Base-by-base conservation (phyloP, 2,113 vertebrate genomes). In the Pseudopipra pipra region DNA sequence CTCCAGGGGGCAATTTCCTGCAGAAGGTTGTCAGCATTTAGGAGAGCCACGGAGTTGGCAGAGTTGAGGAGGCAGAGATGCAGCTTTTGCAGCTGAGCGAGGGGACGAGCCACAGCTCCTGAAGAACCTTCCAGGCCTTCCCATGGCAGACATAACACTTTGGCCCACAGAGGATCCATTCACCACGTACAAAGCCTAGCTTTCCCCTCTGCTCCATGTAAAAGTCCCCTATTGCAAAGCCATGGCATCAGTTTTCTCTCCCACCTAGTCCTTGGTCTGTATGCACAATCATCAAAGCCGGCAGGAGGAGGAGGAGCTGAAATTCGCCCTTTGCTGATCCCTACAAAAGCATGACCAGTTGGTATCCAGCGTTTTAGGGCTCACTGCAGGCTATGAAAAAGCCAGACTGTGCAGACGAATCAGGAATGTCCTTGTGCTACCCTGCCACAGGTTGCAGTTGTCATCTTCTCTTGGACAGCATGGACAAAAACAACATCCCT, bases 181-280 rank as follows among this genome's bases (percentile, higher is more conserved):
- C 44, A 46, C 4, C 0, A 1, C 30, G 12, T 2, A 27, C 2
- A 31, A 71, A 62, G 1, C 39, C 54, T 31, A 35, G 3, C 12
- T 12, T 52, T 19, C 46, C 46, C 16, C 62, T 79, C 70, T 73
- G 56, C 21, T 16, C 18, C 7, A 3, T 2, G 5, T 0, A 35
- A 51, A 39, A 59, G 33, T 4, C 89, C 39, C 15, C 72, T 28
- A 8, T 4, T 24, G 35, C 74, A 56, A 62, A 63, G 43, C 35
- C 71, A 41, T 0, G 3, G 46, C 51, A 22, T 8, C 1, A 0
- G 14, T 71, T 27, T 85, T 43, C 51, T 87, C 56, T 44, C 67
- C n/a, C 56, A 61, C 8, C 37, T 9, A 9, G 30, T 31, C 75
- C 56, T 59, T 3, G 3, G 31, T 35, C 62, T 37, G 43, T 4